Percentiles rank a stretch among this genome's conserved stretches.
Conservation (phyloP, 2,888 invertebrate genomes). For the Synergus gifuensis region DNA sequence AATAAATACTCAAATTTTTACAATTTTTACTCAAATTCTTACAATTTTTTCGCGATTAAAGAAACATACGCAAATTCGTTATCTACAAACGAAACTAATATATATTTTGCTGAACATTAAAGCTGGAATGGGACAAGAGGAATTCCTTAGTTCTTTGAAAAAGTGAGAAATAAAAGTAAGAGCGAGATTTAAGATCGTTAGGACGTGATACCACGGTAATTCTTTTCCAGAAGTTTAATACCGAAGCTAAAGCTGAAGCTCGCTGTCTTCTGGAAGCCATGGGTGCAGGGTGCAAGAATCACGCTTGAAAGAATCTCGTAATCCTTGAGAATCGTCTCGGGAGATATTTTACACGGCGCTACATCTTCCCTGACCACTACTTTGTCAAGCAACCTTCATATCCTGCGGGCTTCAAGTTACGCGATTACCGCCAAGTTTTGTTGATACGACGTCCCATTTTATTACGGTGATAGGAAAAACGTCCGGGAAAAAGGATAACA, state of each 20-base stretch:
- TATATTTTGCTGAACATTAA: neutral
- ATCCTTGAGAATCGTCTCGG: conserved; percentile 68
- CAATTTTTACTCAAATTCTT: no score
- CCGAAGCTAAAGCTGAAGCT: conserved; percentile 62
- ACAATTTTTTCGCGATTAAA: no score
- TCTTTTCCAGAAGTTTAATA: conserved; percentile 67
- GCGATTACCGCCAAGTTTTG: conserved; percentile 39
- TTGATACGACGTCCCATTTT: conserved; percentile 37
- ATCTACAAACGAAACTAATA: no score
- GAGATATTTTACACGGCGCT: conserved; percentile 68
- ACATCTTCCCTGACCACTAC: conserved; percentile 57
- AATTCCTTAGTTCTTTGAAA: neutral
- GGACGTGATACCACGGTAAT: conserved; percentile 60
- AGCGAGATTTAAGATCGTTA: conserved; percentile 59
- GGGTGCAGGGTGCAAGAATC: conserved; percentile 56
- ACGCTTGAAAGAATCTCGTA: conserved; percentile 64
- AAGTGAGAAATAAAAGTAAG: conserved; percentile 7
- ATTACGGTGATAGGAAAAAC: conserved; percentile 20
- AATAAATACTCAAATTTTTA: no score
- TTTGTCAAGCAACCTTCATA: conserved; percentile 57
- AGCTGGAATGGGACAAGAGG: conserved; percentile 16
- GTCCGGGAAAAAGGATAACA: neutral
- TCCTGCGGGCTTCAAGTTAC: conserved; percentile 37
- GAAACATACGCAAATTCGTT: no score
- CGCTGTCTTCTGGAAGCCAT: conserved; percentile 52